phyloP scores from a whole-genome alignment of 92 coral and sea anemone genomes.

The Pocillopora grandis region DNA sequence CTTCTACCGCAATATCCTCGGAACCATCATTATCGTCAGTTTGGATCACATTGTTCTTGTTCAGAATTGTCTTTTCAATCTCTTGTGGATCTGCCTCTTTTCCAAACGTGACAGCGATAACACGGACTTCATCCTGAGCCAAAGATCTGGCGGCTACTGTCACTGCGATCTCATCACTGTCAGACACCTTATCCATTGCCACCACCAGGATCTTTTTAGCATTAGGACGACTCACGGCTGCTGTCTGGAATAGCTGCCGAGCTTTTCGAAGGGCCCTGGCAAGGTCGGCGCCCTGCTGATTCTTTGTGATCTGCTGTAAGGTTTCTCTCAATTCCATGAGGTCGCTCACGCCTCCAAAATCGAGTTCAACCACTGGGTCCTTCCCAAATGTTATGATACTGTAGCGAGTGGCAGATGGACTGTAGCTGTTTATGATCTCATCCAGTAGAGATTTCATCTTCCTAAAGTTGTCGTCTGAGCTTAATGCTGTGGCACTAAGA shows the following conservation, averaged over 20 bases:
- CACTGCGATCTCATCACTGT: constrained; percentile 58
- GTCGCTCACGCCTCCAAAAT: constrained; percentile 44
- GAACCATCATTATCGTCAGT: constrained; percentile 57
- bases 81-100: constrained; percentile 69
- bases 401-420: constrained; percentile 51
- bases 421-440: constrained; percentile 60
- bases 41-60: constrained; percentile 45
- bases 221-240: constrained; percentile 55
- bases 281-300: constrained; percentile 61
- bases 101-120: constrained; percentile 76
- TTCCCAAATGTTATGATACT: constrained; percentile 55
- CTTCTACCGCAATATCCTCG: constrained; percentile 51
- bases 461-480: constrained; percentile 50
- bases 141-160: constrained; percentile 58
- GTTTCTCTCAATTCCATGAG: constrained; percentile 42
- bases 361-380: constrained; percentile 49
- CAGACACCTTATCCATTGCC: constrained; percentile 70
- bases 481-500: constrained; percentile 58
- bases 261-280: constrained; percentile 71
- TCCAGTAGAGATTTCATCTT: constrained; percentile 74
- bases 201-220: constrained; percentile 80
- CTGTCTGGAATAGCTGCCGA: constrained; percentile 48
- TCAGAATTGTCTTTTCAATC: constrained; percentile 52
- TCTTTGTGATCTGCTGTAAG: constrained; percentile 50
- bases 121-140: constrained; percentile 60